Percentiles rank a stretch among this genome's conserved stretches.
Conservation (phyloP, 2,797 vertebrate genomes). For the Hozukius guyotensis region DNA sequence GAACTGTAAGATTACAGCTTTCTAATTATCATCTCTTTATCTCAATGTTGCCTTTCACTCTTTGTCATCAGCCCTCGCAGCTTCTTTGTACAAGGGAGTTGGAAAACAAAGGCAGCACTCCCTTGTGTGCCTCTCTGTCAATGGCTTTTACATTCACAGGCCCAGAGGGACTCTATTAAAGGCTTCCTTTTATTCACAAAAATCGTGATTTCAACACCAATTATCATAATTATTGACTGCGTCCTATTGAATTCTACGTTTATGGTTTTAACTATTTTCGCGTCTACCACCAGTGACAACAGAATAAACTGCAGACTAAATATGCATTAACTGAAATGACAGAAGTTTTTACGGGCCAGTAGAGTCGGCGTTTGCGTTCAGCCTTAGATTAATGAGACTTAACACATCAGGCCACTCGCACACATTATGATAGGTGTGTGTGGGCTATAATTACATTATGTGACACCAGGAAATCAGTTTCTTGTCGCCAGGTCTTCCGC, state of each 20-base stretch:
- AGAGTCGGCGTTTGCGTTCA: slow-evolving; percentile 7
- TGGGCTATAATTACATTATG: slow-evolving; percentile 65
- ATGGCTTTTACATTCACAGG: neutral
- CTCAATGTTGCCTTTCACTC: slow-evolving; percentile 1
- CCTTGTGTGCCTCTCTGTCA: neutral
- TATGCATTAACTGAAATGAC: slow-evolving; percentile 10
- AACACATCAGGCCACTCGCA: slow-evolving; percentile 43
- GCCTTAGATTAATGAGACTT: slow-evolving; percentile 43
- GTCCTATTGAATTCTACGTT: neutral
- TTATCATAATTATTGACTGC: slow-evolving; percentile 15
- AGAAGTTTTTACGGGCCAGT: slow-evolving; percentile 27
- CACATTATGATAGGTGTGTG: slow-evolving; percentile 52
- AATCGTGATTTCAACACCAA: slow-evolving; percentile 8
- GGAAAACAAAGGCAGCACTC: slow-evolving; percentile 24
- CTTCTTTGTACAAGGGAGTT: slow-evolving; percentile 4
- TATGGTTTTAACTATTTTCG: neutral
- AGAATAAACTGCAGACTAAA: slow-evolving; percentile 13
- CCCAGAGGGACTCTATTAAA: slow-evolving; percentile 12
- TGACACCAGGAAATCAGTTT: slow-evolving; percentile 72
- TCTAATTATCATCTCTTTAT: slow-evolving; percentile 48
- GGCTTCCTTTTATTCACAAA: slow-evolving; percentile 12
- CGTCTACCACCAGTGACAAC: neutral
- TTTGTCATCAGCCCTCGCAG: slow-evolving; percentile 1
- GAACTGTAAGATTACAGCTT: slow-evolving; percentile 15
- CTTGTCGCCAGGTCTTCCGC: slow-evolving; percentile 61